Evolutionary conservation across 2,888 invertebrate genomes (phyloP).

Genomic region (Oxytorus armatus): DNA sequence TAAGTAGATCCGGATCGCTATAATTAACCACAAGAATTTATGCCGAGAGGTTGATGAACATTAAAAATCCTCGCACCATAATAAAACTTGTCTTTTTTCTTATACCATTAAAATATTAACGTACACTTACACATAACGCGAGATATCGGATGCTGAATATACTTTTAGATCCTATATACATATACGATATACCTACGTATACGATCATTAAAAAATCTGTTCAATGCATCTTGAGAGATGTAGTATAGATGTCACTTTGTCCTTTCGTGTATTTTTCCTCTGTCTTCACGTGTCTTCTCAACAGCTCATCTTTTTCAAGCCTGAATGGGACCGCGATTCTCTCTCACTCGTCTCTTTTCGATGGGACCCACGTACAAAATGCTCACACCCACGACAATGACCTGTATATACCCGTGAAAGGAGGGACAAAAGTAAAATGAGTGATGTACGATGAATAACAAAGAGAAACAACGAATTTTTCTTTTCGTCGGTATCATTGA

Average conservation of each 20-base stretch:
- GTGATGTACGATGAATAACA: neutral
- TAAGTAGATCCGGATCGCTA: constrained; percentile 58
- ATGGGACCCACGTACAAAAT: neutral
- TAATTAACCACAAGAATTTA: constrained; percentile 44
- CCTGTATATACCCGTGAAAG: neutral
- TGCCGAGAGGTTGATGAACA: neutral
- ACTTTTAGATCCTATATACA: constrained; percentile 6
- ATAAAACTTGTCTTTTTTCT: constrained; percentile 23
- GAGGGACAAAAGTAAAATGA: constrained; percentile 9
- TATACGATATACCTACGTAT: neutral
- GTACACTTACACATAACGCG: neutral
- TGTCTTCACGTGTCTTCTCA: neutral
- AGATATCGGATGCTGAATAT: neutral
- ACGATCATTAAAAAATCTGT: constrained; percentile 20
- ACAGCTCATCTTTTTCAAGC: constrained; percentile 4
- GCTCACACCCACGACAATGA: constrained; percentile 34
- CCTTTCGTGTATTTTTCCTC: neutral
- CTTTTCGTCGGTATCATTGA: neutral
- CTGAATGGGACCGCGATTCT: constrained; percentile 1
- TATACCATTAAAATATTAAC: constrained; percentile 41
- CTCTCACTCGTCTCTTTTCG: neutral
- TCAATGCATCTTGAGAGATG: neutral
- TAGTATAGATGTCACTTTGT: constrained; percentile 1
- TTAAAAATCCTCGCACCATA: constrained; percentile 39
- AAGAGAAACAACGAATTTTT: neutral